Evolutionary conservation across 2,797 vertebrate genomes (phyloP).

Genomic region (Chiroxiphia lanceolata): DNA sequence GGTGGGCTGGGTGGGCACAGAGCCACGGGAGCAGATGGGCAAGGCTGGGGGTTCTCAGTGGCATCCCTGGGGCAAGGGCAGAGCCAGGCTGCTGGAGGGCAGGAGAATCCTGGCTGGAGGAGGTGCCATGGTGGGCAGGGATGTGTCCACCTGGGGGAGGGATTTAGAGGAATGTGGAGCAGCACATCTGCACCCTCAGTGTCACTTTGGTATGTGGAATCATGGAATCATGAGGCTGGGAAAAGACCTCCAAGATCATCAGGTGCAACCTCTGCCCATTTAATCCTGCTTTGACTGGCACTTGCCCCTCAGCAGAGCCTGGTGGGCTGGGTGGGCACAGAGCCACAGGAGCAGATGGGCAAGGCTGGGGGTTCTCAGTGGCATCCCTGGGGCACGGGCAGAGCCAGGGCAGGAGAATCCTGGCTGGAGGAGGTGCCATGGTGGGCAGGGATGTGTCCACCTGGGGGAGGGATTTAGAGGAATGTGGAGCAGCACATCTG

Average conservation of each 20-base stretch:
- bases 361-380: background rate
- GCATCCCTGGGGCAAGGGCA: fast-evolving
- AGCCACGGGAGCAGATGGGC: background rate
- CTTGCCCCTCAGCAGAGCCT: background rate
- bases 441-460: background rate
- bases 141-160: background rate
- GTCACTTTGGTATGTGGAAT: background rate
- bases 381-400: fast-evolving
- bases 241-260: background rate
- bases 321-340: background rate
- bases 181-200: background rate
- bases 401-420: background rate
- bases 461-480: background rate
- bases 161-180: background rate
- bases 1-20: background rate
- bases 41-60: background rate
- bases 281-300: background rate
- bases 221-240: too few species aligned
- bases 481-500: background rate
- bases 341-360: background rate
- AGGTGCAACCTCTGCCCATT: background rate
- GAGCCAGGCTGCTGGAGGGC: background rate
- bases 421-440: background rate
- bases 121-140: background rate
- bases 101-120: background rate